A percentile compares a stretch with the other conserved stretches of the same genome.
These are phyloP conservation scores for Barbus barbus DNA, from an alignment of 2,113 vertebrate genomes.

Conservation along the genomic window DNA sequence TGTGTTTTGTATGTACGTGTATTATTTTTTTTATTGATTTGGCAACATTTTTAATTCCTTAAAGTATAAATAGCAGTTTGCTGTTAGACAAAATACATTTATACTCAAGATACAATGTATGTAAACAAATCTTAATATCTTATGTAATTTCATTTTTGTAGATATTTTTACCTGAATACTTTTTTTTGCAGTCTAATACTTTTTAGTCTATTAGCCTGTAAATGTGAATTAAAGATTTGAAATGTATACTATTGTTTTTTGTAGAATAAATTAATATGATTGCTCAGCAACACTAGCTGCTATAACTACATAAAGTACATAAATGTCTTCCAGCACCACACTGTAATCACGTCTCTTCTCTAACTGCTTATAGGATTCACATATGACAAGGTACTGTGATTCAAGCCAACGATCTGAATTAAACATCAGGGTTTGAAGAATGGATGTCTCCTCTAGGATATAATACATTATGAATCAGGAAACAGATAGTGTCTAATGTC, in stretches of 20 bases:
- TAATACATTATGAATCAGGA: constrained; percentile 42
- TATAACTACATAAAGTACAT: neutral
- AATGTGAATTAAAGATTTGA: neutral
- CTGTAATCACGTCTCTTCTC: constrained; percentile 14
- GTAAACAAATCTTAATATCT: neutral
- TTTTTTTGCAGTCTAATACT: neutral
- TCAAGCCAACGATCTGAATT: constrained; percentile 15
- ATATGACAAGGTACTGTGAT: constrained; percentile 10
- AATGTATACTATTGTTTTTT: neutral
- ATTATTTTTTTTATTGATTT: neutral
- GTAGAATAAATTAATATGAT: neutral
- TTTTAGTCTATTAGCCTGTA: neutral
- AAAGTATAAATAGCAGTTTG: too few species aligned
- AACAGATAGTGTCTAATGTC: constrained; percentile 44
- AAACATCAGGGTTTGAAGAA: constrained; percentile 29
- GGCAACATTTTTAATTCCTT: too few species aligned
- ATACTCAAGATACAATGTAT: neutral
- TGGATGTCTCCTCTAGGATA: constrained; percentile 16
- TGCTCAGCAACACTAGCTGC: neutral
- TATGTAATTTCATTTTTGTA: too few species aligned
- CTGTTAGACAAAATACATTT: neutral
- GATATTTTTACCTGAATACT: neutral
- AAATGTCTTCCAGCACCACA: neutral
- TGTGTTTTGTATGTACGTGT: neutral
- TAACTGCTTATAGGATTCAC: neutral